phyloP scores from a whole-genome alignment of 2,797 vertebrate species.

The Acanthiza pusilla region DNA sequence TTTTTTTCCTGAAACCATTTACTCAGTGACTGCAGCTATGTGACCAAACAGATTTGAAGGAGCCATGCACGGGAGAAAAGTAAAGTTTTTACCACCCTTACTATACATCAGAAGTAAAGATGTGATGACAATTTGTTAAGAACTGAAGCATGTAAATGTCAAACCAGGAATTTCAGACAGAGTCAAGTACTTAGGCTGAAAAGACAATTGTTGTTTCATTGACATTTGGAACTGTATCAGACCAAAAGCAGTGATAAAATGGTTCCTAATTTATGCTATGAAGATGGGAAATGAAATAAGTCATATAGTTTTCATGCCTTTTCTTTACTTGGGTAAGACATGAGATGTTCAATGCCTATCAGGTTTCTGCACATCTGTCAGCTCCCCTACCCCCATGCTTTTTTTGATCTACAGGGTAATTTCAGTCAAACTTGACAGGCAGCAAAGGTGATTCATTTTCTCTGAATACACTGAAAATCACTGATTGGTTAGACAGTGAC shows the following conservation, averaged over 20 bases:
- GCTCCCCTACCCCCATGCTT: fast-evolving
- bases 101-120: background rate
- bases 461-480: background rate
- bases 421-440: background rate
- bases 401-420: background rate
- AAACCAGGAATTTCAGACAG: background rate
- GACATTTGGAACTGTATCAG: background rate
- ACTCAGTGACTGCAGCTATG: background rate
- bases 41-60: background rate
- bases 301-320: background rate
- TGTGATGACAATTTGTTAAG: background rate
- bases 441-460: background rate
- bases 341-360: background rate
- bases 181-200: background rate
- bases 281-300: background rate
- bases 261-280: background rate
- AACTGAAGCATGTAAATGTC: background rate
- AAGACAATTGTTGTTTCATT: background rate
- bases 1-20: background rate
- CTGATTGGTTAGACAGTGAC: background rate
- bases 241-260: background rate
- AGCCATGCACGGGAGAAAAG: background rate
- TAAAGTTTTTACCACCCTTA: background rate
- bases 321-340: background rate
- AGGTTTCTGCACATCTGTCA: background rate